Evolutionary conservation across 1,140 invertebrate species (phyloP).

Genomic region (Orchesella cincta): DNA sequence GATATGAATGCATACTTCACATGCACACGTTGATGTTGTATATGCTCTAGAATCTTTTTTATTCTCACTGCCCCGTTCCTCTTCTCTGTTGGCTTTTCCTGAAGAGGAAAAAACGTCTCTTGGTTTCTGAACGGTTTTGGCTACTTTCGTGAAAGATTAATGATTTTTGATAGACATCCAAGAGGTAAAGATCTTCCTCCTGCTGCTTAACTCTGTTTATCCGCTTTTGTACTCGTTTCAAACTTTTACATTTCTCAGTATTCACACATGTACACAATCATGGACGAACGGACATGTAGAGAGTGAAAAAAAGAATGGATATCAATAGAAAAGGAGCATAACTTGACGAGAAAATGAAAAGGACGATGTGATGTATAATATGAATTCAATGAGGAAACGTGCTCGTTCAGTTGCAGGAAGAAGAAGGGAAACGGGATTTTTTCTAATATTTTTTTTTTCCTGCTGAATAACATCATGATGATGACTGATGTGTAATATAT

Average conservation of each 20-base stretch:
- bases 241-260: conserved; percentile 20
- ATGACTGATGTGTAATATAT: conserved; percentile 29
- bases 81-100: background rate
- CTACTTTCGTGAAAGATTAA: conserved; percentile 25
- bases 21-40: background rate
- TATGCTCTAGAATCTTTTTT: background rate
- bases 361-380: background rate
- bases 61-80: background rate
- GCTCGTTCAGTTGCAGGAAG: background rate
- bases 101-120: background rate
- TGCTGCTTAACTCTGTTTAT: conserved; percentile 27
- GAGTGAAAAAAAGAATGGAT: background rate
- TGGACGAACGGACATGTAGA: conserved; percentile 17
- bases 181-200: conserved; percentile 24
- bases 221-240: conserved; percentile 22
- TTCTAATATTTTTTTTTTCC: background rate
- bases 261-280: conserved; percentile 28
- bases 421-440: background rate
- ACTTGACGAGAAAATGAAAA: background rate
- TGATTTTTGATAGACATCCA: conserved; percentile 28
- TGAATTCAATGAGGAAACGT: conserved; percentile 1
- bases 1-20: background rate
- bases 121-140: background rate
- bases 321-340: background rate
- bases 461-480: conserved; percentile 24